Base-by-base conservation (phyloP, 2,113 vertebrate species). In the Vulpes vulpes region DNA sequence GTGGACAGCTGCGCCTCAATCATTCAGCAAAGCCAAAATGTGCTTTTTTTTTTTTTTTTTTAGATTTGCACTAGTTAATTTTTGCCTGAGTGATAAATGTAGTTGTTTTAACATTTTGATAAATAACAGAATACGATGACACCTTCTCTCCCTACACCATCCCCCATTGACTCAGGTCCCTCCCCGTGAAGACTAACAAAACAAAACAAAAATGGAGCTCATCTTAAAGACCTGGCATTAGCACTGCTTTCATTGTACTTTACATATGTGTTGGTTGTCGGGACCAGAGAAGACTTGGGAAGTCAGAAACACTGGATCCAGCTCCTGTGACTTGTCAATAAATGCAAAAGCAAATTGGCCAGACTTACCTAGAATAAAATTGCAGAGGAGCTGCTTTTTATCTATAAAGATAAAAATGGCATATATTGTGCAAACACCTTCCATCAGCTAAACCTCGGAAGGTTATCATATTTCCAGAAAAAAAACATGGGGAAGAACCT, bases 181-280 rank as follows among this genome's bases (percentile, higher is more conserved):
- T 65, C 14, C 20, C 15, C 30, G 27, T 49, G 35, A 73, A 67
- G 73, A n/a, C 1, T 10, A 49, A 35, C 32, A 2, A 6, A 19
- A 57, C 14, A 55, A 84, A 49, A 49, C 14, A 49, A 84, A 51
- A 30, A 27, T 57, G n/a, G 32, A 35, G 35, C 25, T 57, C 32
- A 1, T 32, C 32, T 57, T 83, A 69, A 19, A 74, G 35, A 55
- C 30, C 23, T 9, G 11, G 3, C 0, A 0, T 51, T 60, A 6
- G 10, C 23, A 3, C 22, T 5, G 11, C 59, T 11, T 60, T 62
- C 11, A 14, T 8, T 1, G 0, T 38, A 4, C 35, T 25, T 89
- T 43, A 17, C 11, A 6, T 3, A 1, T 2, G 17, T 62, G 27
- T 6, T 4, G 35, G 15, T 27, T 20, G 8, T 55, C 0, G 20